Base-by-base conservation (phyloP, 1,140 invertebrate genomes). In the Drosophila carrolli region DNA sequence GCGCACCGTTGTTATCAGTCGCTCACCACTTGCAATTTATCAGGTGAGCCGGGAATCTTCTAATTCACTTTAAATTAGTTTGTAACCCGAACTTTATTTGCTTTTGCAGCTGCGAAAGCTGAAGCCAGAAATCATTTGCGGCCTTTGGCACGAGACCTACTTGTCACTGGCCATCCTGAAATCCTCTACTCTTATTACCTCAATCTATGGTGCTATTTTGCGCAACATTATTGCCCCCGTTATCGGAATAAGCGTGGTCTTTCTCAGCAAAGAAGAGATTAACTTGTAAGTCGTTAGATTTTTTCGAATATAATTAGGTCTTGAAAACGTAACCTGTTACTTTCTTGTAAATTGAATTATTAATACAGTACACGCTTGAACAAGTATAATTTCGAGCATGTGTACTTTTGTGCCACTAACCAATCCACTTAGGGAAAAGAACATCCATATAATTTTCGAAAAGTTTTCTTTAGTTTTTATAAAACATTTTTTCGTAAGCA, bases 181-280 rank as follows among this genome's bases (percentile, higher is more conserved):
- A 65, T 89, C 81, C 16, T 91, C 91, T 11, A 92, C 91, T 19
- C 66, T 92, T 8, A 67, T 92, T 76, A 91, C 89, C 67, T 92
- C 91, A 50, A 88, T 92, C 51, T 92, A 92, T 58, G 91, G 91
- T 37, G 91, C 88, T 54, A 74, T 92, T 16, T 90, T 91, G 35
- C 78, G 91, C 0, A 92, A 92, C 47, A 91, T 92, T n/a, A 92
- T 92, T 58, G 84, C 91, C 6, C 91, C 91, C 16, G 88, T 92
- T 14, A 92, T 92, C 40, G 92, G 92, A n/a, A 91, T 92, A 41
- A 91, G 90, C 70, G 78, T 92, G 4, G 92, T 92, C 0, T 92
- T 92, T 70, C 76, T 92, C 0, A 88, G 75, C 60, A 92, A 92
- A 65, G 91, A 92, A 10, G 92, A 92, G 57, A 92, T 92, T 44